Evolutionary conservation across 2,888 invertebrate species (phyloP), one percentile per base, ranked within the genome.

Genomic region (Busseola fusca): DNA sequence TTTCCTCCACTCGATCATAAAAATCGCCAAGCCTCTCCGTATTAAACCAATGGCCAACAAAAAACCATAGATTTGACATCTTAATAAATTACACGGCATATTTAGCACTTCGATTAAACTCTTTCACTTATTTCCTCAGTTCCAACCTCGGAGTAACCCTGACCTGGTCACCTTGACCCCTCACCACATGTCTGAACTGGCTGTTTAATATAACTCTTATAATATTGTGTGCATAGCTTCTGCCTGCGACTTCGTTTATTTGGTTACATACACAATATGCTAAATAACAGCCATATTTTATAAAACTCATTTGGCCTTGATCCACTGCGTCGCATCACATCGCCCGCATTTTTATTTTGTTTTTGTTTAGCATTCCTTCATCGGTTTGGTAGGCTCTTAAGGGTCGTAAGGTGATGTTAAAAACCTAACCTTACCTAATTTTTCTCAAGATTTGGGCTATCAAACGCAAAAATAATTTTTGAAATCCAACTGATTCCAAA

Each of bases 121-220:
- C 81, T 84, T 81, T 84, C 76, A 69, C 78, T 69, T 59, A 25
- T 81, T 84, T 84, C 81, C 84, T 82, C 76, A 69, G 82, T 72
- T 40, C 16, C 25, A 62, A 71, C 84, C 84, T 84, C 71, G 84
- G 9, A 5, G 48, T 48, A 37, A 72, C 84, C 84, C 69, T 81
- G 84, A 78, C 78, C 81, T 52, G n/a, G 0, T 21, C 56, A 63
- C 85, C 84, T 79, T 84, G 84, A 84, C 83, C 72, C 12, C 71
- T 63, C 56, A 48, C 37, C 52, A 54, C 50, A 77, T 58, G 58
- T 34, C 34, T 37, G 63, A 45, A 71, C 78, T 63, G 62, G 30
- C 64, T 45, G 63, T 57, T 79, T 48, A 63, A 54, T 37, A 57
- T 54, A 72, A 64, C 57, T 69, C 64, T 60, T 70, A 69, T 72